phyloP scores from a whole-genome alignment of 2,888 invertebrate species.

The Podotricha telesiphe region DNA sequence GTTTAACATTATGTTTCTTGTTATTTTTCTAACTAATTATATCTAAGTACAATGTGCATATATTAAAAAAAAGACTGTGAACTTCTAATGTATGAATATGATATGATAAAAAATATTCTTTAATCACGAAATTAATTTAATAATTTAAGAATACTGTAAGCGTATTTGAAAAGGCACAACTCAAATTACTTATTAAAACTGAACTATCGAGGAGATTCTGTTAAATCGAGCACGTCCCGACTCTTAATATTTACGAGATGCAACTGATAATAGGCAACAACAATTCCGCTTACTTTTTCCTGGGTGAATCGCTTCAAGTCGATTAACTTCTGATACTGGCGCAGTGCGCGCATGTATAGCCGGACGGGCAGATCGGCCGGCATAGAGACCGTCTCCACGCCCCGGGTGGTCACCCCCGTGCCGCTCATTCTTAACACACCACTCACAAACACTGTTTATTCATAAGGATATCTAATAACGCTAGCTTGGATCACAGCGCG shows the following conservation, averaged over 20 bases:
- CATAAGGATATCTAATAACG: constrained; percentile 58
- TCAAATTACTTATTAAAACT: constrained; percentile 39
- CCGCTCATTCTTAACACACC: constrained; percentile 65
- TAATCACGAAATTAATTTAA: constrained; percentile 22
- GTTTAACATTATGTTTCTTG: too few relatives aligned
- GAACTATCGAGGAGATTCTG: constrained; percentile 41
- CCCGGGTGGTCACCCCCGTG: constrained; percentile 71
- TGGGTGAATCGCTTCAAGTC: constrained; percentile 82
- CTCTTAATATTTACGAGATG: constrained; percentile 38
- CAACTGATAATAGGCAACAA: constrained; percentile 35
- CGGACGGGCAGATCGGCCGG: constrained; percentile 74
- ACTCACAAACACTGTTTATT: constrained; percentile 63
- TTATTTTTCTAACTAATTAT: neutral
- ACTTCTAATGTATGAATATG: constrained; percentile 5
- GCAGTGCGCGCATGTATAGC: constrained; percentile 83
- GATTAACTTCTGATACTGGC: constrained; percentile 85
- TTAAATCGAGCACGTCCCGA: constrained; percentile 43
- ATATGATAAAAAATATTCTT: constrained; percentile 20
- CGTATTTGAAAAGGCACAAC: constrained; percentile 41
- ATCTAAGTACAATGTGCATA: neutral
- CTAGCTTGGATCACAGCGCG: constrained; percentile 38
- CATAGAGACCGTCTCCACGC: constrained; percentile 59
- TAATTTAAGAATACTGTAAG: constrained; percentile 30
- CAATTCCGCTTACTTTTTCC: constrained; percentile 74
- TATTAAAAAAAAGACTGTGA: neutral